Evolutionary conservation across 2,888 invertebrate genomes (phyloP), one percentile per base, ranked within the genome.

Genomic region (Papilio elwesi): DNA sequence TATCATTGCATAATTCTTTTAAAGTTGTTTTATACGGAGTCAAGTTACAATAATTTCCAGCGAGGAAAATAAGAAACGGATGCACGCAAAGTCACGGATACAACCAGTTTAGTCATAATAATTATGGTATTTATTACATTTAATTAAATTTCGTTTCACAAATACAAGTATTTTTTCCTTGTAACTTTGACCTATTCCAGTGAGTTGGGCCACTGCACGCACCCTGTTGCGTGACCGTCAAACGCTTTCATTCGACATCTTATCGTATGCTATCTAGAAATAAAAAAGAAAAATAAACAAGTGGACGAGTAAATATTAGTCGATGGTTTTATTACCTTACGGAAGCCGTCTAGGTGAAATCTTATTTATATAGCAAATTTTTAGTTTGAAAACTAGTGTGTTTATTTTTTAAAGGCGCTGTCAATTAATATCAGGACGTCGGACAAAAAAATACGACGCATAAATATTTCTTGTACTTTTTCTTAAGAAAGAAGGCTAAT

Each of bases 161-260:
- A 57, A 57, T 57, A 57, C 36, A 13, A 16, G 16, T 70, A 70
- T 48, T 63, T 53, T 51, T 63, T 65, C 64, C 64, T 49, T 55
- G 6, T 63, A 53, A 55, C 49, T 65, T 69, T 62, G 69, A 70
- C 70, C 70, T 38, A 59, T 66, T 69, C n/a, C 62, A 36, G 57
- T 57, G 36, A 36, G 12, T 15, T 5, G 49, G 51, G 13, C 48
- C 12, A 51, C 5, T 51, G 51, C 71, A 67, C 71, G 67, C 71
- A 71, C 66, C 49, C 36, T n/a, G 12, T 67, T 63, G 71, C 71
- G 71, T 71, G 71, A 68, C 55, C 12, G 9, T 36, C 10, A 13
- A 16, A 53, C 70, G 36, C 70, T 52, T 47, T 36, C 57, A 9
- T 12, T 16, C 48, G 48, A 68, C 36, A 47, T 57, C 49, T 68